Base-by-base conservation (phyloP, 2,113 vertebrate species). In the Microcebus jonahi region DNA sequence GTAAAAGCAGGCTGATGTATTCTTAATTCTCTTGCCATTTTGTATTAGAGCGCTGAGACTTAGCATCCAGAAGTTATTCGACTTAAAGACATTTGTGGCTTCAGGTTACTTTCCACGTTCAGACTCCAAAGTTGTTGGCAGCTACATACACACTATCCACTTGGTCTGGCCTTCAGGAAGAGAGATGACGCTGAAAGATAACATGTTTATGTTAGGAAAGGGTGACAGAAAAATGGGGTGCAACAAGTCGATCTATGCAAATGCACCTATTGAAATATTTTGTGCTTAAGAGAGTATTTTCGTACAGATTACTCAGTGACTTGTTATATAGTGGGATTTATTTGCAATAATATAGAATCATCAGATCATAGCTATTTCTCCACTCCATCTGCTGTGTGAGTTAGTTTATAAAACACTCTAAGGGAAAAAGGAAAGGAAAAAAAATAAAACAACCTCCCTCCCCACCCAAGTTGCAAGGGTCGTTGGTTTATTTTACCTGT, bases 401-500 rank as follows among this genome's bases (percentile, higher is more conserved):
- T 6, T 65, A 39, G 39, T 92, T 85, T 85, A 79, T 34, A 87
- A 77, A 88, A 91, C 9, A 86, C 23, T 23, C 39, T 39, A 17
- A 36, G 39, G 17, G 48, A 42, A 81, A n/a, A 94, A 71, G 31
- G 27, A 95, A 70, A 27, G 21, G 31, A 63, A 48, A 53, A 42
- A 9, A 4, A 34, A n/a, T 76, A 75, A 53, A n/a, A 36, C 50
- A 11, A 63, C 61, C 2, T 29, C n/a, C 42, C 42, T 88, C 68
- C 94, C 91, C 95, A 97, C 96, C 93, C 97, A 96, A 84, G 92
- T 80, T 91, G 81, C 36, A 55, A 92, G 27, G 55, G 31, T 48
- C 7, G 2, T 36, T 89, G 79, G 77, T 95, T 97, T 94, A 96
- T 95, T 97, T 96, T 96, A 91, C 82, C 81, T 95, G 77, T 82